phyloP scores from a whole-genome alignment of 2,888 invertebrate genomes.

The Machimus atricapillus region DNA sequence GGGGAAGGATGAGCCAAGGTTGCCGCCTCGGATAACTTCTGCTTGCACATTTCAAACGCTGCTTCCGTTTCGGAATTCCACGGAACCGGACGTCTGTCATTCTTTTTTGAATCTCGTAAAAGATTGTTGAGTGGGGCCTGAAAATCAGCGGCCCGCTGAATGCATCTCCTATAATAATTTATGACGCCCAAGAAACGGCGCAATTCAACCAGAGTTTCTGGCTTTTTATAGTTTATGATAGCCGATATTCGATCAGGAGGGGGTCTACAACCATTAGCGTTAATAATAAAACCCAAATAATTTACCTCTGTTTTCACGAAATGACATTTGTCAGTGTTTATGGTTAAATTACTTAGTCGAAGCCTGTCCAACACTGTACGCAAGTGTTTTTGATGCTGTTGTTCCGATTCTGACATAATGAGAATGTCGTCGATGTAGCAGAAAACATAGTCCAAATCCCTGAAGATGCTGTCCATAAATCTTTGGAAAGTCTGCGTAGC shows the following conservation, averaged over 20 bases:
- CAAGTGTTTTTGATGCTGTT: constrained; percentile 15
- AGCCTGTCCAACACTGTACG: neutral
- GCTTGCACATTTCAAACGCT: neutral
- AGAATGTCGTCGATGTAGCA: neutral
- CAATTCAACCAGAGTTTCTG: neutral
- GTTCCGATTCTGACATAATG: constrained; percentile 10
- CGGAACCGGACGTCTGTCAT: neutral
- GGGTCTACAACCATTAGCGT: neutral
- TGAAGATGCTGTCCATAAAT: too few species aligned
- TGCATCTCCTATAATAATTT: neutral
- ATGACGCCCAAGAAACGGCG: neutral
- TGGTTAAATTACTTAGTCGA: neutral
- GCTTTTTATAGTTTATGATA: neutral
- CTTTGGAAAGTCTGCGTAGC: too few species aligned
- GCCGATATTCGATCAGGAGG: neutral
- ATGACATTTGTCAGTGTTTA: neutral
- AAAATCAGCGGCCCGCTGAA: neutral
- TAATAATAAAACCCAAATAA: neutral
- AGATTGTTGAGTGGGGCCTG: neutral
- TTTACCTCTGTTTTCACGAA: neutral
- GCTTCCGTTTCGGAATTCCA: neutral
- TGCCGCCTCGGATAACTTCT: neutral
- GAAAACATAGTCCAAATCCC: neutral
- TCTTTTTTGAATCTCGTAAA: neutral
- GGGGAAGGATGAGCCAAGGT: neutral